Base-by-base conservation (phyloP, 2,888 invertebrate genomes). In the Mystacides longicornis region DNA sequence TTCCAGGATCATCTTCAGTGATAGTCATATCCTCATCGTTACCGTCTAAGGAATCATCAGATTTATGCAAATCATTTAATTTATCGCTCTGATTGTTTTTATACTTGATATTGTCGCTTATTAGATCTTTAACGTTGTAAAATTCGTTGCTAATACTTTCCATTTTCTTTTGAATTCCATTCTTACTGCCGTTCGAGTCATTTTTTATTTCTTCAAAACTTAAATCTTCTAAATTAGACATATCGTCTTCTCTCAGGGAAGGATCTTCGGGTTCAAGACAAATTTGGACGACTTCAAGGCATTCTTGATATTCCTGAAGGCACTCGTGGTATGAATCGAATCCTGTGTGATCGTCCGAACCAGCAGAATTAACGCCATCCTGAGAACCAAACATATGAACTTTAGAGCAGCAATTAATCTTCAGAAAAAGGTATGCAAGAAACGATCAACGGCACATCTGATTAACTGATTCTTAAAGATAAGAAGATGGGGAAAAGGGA, bases 261-360 rank as follows among this genome's bases (percentile, higher is more conserved):
- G 74, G 68, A 54, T 79, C 78, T 64, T 81, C 81, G 16, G 80
- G 80, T 60, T 82, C 82, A 21, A 81, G 71, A 63, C 81, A 81
- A 64, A 82, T 81, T 63, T 81, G 81, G 14, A 82, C 79, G 2
- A 80, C 80, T 66, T 82, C 81, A 53, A 82, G 63, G 18, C 81
- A 81, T 65, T 82, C 82, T 3, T 81, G 81, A 62, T 82, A 82
- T 64, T 82, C 82, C 66, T 82, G 82, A 45, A 82, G 75, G 63
- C 82, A 82, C 67, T 82, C 82, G 66, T 82, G 82, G 64, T 81
- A 82, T 46, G 82, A 82, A 56, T 82, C 82, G 69, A 82, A 74
- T 43, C 81, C 81, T 1, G 81, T 82, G 64, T 81, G 81, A 62
- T 82, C 81, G 55, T 82, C 81, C 31, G 81, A 80, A 4, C 78